Evolutionary conservation across 2,888 invertebrate species (phyloP).

Genomic region (Synergus japonicus): DNA sequence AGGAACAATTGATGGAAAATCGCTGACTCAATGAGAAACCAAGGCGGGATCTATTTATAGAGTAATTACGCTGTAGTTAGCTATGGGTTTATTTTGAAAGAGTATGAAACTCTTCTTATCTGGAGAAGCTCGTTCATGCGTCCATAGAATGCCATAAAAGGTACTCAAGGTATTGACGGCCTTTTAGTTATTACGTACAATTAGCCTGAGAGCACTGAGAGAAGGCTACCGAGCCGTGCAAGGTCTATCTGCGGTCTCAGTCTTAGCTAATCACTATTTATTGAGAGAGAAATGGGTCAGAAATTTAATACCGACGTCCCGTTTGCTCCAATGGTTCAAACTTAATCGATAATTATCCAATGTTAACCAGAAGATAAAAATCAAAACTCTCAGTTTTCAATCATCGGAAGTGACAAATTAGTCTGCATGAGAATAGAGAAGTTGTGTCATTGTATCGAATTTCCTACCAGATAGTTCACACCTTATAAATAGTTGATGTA

Average conservation of each 20-base stretch:
- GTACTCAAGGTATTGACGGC: slow-evolving; percentile 61
- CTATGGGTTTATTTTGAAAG: slow-evolving; percentile 44
- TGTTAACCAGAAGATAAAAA: neutral
- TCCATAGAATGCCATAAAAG: slow-evolving; percentile 62
- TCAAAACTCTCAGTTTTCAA: neutral
- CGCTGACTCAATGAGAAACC: slow-evolving; percentile 37
- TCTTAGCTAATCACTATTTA: slow-evolving; percentile 71
- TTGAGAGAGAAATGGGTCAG: slow-evolving; percentile 60
- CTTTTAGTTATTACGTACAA: slow-evolving; percentile 70
- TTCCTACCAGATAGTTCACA: slow-evolving; percentile 9
- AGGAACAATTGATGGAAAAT: slow-evolving; percentile 40
- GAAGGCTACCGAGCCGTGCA: slow-evolving; percentile 70
- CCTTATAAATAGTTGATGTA: slow-evolving; percentile 13
- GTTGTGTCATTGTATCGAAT: neutral
- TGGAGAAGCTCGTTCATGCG: slow-evolving; percentile 46
- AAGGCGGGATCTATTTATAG: slow-evolving; percentile 21
- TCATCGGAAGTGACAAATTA: neutral
- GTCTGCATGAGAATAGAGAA: neutral
- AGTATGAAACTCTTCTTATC: slow-evolving; percentile 40
- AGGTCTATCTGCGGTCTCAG: slow-evolving; percentile 70
- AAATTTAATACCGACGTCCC: slow-evolving; percentile 57
- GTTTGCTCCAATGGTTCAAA: slow-evolving; percentile 48
- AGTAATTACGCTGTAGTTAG: slow-evolving; percentile 31
- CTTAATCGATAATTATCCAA: slow-evolving; percentile 54
- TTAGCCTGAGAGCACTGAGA: slow-evolving; percentile 64